Percentiles rank a stretch among this genome's conserved stretches.
Conservation (phyloP, 2,888 invertebrate species). For the Lydus trimaculatus region DNA sequence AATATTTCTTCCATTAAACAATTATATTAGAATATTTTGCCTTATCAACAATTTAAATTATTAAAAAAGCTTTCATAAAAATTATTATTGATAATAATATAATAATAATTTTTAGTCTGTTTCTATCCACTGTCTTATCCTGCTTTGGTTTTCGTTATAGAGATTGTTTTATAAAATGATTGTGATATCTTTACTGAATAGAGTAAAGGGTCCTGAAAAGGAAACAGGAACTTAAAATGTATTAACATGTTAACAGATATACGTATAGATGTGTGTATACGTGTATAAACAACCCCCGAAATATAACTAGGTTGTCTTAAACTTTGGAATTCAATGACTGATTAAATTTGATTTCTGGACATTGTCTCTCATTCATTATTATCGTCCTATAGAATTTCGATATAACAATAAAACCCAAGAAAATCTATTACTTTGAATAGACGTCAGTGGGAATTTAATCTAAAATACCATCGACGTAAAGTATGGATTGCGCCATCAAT, state of each 20-base stretch:
- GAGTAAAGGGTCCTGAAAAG: slow-evolving; percentile 21
- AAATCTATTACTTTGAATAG: slow-evolving; percentile 8
- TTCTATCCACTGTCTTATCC: slow-evolving; percentile 27
- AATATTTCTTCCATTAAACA: neutral
- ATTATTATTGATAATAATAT: neutral
- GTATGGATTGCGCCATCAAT: no score
- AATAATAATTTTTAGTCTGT: neutral
- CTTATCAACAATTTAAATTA: neutral
- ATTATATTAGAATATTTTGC: neutral
- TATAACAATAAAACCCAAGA: slow-evolving; percentile 9
- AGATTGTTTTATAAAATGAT: slow-evolving; percentile 26
- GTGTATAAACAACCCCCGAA: slow-evolving; percentile 18
- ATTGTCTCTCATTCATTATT: slow-evolving; percentile 20
- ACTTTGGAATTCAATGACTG: slow-evolving; percentile 28
- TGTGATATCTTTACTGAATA: slow-evolving; percentile 30
- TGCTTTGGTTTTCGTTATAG: slow-evolving; percentile 12
- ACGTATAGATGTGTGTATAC: neutral
- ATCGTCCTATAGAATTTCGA: neutral
- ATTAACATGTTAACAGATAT: slow-evolving; percentile 32
- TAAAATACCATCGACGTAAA: no score
- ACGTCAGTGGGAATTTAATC: slow-evolving; percentile 6
- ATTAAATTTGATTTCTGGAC: slow-evolving; percentile 26
- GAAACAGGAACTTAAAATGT: slow-evolving; percentile 33
- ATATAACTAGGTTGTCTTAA: slow-evolving; percentile 31
- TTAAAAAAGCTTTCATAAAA: neutral